phyloP scores from a whole-genome alignment of 2,888 invertebrate genomes.

The Cyaniris semiargus region DNA sequence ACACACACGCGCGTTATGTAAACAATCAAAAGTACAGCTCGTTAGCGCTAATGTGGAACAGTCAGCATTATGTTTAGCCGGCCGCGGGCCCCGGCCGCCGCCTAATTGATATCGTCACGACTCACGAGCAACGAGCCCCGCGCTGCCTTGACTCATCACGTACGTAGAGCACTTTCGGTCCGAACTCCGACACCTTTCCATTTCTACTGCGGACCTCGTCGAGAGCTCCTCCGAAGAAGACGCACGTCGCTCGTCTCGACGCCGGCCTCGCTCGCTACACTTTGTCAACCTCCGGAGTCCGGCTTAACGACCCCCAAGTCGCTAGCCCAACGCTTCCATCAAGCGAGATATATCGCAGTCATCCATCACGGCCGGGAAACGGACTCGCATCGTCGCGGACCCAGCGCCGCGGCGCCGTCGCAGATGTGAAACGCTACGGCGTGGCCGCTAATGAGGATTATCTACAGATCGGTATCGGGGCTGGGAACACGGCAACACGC shows the following conservation, averaged over 20 bases:
- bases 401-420: neutral
- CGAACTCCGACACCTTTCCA: neutral
- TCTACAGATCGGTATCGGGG: neutral
- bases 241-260: no score
- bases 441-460: constrained; percentile 1
- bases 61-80: neutral
- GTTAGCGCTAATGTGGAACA: constrained; percentile 9
- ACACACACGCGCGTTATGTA: constrained; percentile 38
- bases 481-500: neutral
- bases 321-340: neutral
- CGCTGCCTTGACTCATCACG: neutral
- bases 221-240: neutral
- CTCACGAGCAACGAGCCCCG: neutral
- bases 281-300: neutral
- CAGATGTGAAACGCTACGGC: neutral
- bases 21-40: constrained; percentile 10
- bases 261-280: neutral
- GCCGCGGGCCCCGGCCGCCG: neutral
- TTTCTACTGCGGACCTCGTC: neutral
- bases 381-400: neutral
- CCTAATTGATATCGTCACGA: neutral
- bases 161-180: neutral
- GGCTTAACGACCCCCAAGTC: neutral
- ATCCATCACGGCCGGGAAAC: neutral
- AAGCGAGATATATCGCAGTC: neutral